Base-by-base conservation (phyloP, 2,113 vertebrate genomes). In the Marcusenius ussheri region DNA sequence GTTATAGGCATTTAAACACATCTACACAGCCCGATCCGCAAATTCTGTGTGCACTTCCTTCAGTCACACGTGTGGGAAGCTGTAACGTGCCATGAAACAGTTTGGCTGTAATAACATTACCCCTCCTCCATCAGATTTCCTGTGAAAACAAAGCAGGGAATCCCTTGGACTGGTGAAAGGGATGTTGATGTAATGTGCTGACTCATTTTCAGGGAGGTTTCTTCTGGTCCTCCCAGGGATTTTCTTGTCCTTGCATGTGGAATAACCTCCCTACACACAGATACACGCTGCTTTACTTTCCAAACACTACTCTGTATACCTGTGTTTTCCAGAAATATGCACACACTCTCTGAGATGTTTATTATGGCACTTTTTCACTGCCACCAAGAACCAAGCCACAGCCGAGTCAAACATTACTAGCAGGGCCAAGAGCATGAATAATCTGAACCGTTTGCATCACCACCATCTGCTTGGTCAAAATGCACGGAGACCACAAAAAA, bases 141-240 rank as follows among this genome's bases (percentile, higher is more conserved):
- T 42, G 49, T 53, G 35, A 87, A 87, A 51, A 53, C 49, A 87
- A 85, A 50, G 46, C 49, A 87, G 86, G 27, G 86, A 53, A 87
- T 56, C 86, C 86, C 86, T 87, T 87, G 50, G 86, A 87, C 3
- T 17, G 27, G 35, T 9, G 7, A 17, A 56, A 51, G n/a, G 49
- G 86, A 53, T 87, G 86, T 87, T 53, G 86, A 56, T 87, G 86
- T 56, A 87, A 87, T 21, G 46, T 17, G 27, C 11, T 53, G 86
- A 87, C 86, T 87, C 47, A 87, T 84, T 42, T 50, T 85, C 83
- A 86, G 83, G 86, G 86, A 56, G 24, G 49, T 53, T 87, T 53
- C n/a, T 87, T 6, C 49, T 42, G 27, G 24, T 0, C 31, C 9
- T 56, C 50, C 5, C 24, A 39, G 86, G 27, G 50, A 4, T 39